Evolutionary conservation across 2,113 vertebrate genomes (phyloP).

Genomic region (Gymnarchus niloticus): DNA sequence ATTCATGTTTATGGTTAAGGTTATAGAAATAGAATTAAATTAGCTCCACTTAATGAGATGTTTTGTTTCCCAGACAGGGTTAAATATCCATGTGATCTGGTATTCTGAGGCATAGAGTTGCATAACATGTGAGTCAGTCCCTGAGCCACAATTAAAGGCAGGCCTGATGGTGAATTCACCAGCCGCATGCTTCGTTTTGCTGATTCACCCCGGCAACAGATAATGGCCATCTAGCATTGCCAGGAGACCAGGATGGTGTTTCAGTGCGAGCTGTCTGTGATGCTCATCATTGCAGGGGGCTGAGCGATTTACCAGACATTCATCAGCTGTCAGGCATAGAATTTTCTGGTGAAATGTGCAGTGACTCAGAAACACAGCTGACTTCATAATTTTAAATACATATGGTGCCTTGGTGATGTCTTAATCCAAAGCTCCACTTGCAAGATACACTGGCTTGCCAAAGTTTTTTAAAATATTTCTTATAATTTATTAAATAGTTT

Average conservation of each 20-base stretch:
- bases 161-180: conserved; percentile 25
- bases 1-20: neutral
- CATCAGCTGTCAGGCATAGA: neutral
- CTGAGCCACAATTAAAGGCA: neutral
- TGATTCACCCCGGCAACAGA: conserved; percentile 26
- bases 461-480: neutral
- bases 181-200: conserved; percentile 18
- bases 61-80: neutral
- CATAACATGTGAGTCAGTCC: conserved; percentile 10
- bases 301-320: neutral
- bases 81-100: neutral
- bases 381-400: neutral
- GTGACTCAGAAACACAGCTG: neutral
- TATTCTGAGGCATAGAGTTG: conserved; percentile 22
- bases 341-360: neutral
- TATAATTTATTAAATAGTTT: too few species aligned
- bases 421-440: neutral
- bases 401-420: neutral
- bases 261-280: neutral
- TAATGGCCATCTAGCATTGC: neutral
- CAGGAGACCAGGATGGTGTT: neutral
- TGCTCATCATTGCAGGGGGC: neutral
- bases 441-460: neutral
- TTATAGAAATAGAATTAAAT: neutral
- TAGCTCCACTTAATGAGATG: neutral